Evolutionary conservation across 2,797 vertebrate species (phyloP).

Genomic region (Coendou prehensilis): DNA sequence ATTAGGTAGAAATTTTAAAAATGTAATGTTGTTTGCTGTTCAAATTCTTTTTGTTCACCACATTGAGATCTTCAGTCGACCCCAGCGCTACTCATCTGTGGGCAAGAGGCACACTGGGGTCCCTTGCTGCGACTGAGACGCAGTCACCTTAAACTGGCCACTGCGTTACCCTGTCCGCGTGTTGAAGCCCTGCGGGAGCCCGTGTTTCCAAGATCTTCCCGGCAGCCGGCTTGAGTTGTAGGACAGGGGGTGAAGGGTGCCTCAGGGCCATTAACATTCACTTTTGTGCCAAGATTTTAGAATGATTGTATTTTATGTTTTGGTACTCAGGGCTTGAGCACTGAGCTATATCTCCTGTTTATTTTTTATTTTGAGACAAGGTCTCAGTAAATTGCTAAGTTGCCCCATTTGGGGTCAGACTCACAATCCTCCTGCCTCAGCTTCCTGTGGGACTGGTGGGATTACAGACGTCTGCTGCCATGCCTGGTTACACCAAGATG

Average conservation of each 20-base stretch:
- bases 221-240: background rate
- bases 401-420: background rate
- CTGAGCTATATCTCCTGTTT: background rate
- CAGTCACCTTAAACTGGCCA: background rate
- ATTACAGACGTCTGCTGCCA: background rate
- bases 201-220: background rate
- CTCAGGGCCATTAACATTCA: background rate
- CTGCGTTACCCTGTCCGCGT: background rate
- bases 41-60: background rate
- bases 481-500: background rate
- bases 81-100: background rate
- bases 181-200: background rate
- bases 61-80: background rate
- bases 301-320: background rate
- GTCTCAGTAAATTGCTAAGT: background rate
- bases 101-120: background rate
- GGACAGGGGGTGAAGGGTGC: background rate
- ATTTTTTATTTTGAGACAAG: background rate
- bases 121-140: background rate
- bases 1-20: background rate
- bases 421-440: background rate
- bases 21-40: background rate
- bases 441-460: background rate
- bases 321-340: background rate
- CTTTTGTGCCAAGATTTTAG: background rate